Conservation (phyloP, 2,113 vertebrate genomes). For the Ondatra zibethicus region DNA sequence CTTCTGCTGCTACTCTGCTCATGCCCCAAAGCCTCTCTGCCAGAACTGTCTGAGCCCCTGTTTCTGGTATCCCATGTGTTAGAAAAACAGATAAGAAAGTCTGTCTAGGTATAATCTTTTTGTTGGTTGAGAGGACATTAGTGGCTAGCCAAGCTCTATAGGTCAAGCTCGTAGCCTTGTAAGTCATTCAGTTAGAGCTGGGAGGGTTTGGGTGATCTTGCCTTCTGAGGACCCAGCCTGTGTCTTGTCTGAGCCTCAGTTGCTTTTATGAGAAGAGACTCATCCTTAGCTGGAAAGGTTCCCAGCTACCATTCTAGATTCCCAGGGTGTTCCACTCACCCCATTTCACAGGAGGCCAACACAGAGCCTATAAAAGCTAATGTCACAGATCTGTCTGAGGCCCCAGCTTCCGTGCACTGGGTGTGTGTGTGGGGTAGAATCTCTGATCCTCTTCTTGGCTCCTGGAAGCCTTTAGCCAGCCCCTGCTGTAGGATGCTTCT, state of each 20-base stretch:
- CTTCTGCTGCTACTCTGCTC: too few relatives aligned
- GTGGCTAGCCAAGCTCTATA: background rate
- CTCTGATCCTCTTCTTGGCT: too few relatives aligned
- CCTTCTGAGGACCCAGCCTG: background rate
- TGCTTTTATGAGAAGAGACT: background rate
- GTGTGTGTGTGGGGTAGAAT: too few relatives aligned
- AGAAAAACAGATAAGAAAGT: too few relatives aligned
- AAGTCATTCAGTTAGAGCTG: background rate
- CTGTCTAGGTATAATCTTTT: too few relatives aligned
- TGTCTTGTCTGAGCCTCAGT: background rate
- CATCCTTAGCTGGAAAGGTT: too few relatives aligned
- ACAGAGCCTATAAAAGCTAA: background rate
- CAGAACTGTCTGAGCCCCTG: too few relatives aligned
- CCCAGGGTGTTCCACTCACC: fast-evolving
- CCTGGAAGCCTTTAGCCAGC: background rate
- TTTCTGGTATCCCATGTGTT: too few relatives aligned
- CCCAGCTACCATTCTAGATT: background rate
- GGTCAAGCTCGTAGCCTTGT: background rate
- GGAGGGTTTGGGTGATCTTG: background rate
- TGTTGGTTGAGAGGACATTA: too few relatives aligned
- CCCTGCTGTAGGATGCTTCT: background rate
- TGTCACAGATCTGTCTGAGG: background rate
- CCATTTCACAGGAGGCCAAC: background rate
- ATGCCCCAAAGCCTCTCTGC: too few relatives aligned
- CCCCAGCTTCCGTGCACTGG: background rate